Conservation (phyloP, 2,113 vertebrate species). For the Myanophis thanlyinensis region DNA sequence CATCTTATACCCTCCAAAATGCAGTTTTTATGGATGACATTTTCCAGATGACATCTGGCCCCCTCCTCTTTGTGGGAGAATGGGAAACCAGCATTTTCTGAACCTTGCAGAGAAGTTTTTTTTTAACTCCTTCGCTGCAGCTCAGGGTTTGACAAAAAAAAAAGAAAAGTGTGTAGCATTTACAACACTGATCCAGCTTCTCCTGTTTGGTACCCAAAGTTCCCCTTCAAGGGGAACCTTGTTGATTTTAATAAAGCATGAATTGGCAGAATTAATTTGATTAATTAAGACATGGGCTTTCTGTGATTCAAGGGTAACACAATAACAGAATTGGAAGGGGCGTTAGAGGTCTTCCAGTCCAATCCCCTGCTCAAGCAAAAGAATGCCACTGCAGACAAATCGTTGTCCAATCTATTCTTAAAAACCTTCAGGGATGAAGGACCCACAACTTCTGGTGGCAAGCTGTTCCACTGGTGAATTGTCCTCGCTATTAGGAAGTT, state of each 20-base stretch:
- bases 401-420: no score
- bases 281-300: background rate
- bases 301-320: background rate
- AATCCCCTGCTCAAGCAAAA: no score
- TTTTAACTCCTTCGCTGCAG: conserved; percentile 63
- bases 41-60: conserved; percentile 71
- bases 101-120: conserved; percentile 52
- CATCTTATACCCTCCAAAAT: conserved; percentile 72
- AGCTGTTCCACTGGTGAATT: no score
- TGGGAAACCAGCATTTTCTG: conserved; percentile 77
- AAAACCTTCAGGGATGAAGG: no score
- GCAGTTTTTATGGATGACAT: conserved; percentile 80
- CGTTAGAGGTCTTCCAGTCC: no score
- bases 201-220: conserved; percentile 22
- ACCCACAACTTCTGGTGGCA: no score
- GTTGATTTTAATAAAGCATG: conserved; percentile 8
- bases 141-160: conserved; percentile 29
- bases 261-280: background rate
- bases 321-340: no score
- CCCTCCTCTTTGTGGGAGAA: conserved; percentile 45
- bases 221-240: conserved; percentile 6
- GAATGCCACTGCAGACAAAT: no score
- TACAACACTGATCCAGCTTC: background rate
- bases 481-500: no score
- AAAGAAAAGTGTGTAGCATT: background rate